A percentile compares a stretch with the other conserved stretches of the same genome.
Evolutionary conservation across 2,797 vertebrate species (phyloP).

Genomic region (Myoxocephalus aenaeus): DNA sequence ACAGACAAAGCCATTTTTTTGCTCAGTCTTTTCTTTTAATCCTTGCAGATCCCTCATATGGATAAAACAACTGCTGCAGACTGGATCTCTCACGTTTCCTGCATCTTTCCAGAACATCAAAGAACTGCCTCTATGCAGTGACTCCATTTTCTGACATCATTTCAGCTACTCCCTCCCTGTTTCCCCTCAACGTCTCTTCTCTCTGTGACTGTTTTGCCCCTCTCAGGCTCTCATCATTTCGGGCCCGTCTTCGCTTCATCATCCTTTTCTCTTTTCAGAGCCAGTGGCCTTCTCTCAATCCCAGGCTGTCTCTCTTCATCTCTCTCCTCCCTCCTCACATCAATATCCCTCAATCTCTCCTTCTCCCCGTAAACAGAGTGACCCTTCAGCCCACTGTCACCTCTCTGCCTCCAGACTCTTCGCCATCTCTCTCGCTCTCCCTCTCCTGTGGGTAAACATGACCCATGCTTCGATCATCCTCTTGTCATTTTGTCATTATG

Average conservation of each 20-base stretch:
- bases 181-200: constrained; percentile 5
- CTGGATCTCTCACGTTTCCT: constrained; percentile 28
- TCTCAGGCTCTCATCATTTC: constrained; percentile 47
- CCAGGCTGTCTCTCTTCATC: constrained; percentile 67
- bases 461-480: constrained; percentile 77
- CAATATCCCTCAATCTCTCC: constrained; percentile 71
- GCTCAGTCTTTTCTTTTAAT: constrained; percentile 20
- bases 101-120: constrained; percentile 41
- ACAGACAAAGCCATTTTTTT: constrained; percentile 27
- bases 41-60: constrained; percentile 30
- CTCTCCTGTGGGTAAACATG: constrained; percentile 77
- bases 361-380: constrained; percentile 66
- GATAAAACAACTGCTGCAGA: constrained; percentile 34
- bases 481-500: constrained; percentile 79
- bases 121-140: constrained; percentile 18
- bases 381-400: constrained; percentile 71
- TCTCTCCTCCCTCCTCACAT: constrained; percentile 65
- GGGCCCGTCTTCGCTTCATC: constrained; percentile 56
- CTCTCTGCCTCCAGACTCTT: constrained; percentile 53
- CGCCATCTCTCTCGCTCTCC: constrained; percentile 52
- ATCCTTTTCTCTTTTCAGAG: constrained; percentile 49
- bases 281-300: constrained; percentile 65
- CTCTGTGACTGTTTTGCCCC: constrained; percentile 28
- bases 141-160: constrained; percentile 44
- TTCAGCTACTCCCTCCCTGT: constrained; percentile 22